A percentile compares a stretch with the other conserved stretches of the same genome.
Conservation (phyloP, 2,888 invertebrate genomes). For the Anticlea derivata region DNA sequence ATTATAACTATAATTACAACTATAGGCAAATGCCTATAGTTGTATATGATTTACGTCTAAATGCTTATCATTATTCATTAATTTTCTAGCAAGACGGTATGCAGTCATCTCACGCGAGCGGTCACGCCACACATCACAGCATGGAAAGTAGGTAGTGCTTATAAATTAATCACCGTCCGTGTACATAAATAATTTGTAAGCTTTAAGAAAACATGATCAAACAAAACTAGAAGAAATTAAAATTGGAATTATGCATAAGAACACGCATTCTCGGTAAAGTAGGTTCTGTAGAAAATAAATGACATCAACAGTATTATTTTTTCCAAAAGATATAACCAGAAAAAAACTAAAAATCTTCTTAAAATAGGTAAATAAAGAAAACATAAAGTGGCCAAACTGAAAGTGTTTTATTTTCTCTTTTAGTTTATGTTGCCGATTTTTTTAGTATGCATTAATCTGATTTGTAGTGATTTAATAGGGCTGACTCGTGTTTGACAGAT, state of each 20-base stretch:
- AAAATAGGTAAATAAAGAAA: too few species aligned
- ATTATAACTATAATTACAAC: too few species aligned
- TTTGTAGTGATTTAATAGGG: too few species aligned
- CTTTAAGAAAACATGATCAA: conserved; percentile 17
- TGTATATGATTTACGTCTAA: conserved; percentile 17
- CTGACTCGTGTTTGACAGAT: conserved; percentile 1
- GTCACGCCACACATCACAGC: conserved; percentile 53
- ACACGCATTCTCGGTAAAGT: conserved; percentile 8
- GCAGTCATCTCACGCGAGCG: conserved; percentile 58
- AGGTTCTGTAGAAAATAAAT: too few species aligned
- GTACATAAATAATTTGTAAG: conserved; percentile 21
- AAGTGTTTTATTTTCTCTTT: too few species aligned
- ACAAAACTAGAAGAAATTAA: conserved; percentile 20
- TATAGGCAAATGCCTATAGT: not conserved
- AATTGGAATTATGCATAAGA: conserved; percentile 8
- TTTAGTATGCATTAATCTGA: too few species aligned
- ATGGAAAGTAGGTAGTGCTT: conserved; percentile 44
- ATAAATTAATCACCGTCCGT: conserved; percentile 13
- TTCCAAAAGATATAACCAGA: too few species aligned
- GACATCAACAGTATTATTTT: too few species aligned
- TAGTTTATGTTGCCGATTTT: too few species aligned
- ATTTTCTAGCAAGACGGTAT: conserved; percentile 58
- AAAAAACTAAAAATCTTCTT: too few species aligned
- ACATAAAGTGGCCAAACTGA: too few species aligned
- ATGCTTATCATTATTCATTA: conserved; percentile 39